phyloP scores from a whole-genome alignment of 2,797 vertebrate genomes.

The Liparis tanakae region DNA sequence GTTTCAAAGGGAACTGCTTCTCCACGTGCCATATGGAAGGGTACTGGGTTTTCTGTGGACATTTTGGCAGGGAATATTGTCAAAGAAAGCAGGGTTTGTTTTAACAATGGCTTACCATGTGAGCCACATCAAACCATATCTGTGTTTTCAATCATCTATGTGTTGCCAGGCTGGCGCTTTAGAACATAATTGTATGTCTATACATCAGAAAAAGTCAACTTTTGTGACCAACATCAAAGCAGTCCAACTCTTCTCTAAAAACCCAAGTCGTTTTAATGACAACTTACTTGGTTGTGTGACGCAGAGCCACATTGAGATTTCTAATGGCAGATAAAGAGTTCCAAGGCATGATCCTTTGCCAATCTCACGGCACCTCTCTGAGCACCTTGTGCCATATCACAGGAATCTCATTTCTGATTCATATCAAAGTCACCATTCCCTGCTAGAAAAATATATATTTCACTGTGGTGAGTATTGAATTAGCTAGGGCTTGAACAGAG shows the following conservation, averaged over 20 bases:
- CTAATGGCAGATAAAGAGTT: slow-evolving; percentile 53
- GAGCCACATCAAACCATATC: slow-evolving; percentile 60
- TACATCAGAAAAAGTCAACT: slow-evolving; percentile 36
- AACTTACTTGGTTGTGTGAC: slow-evolving; percentile 48
- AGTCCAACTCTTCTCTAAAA: slow-evolving; percentile 26
- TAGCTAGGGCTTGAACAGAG: slow-evolving; percentile 44
- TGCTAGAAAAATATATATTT: slow-evolving; percentile 14
- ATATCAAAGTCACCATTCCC: slow-evolving; percentile 63
- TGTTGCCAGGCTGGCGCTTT: slow-evolving; percentile 64
- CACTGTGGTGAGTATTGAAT: slow-evolving; percentile 46
- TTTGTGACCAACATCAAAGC: slow-evolving; percentile 59
- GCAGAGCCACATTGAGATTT: slow-evolving; percentile 53
- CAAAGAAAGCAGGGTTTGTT: slow-evolving; percentile 48
- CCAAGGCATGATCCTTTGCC: slow-evolving; percentile 51
- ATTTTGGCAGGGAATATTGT: slow-evolving; percentile 56
- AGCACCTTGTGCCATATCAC: slow-evolving; percentile 48
- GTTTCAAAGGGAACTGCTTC: slow-evolving; percentile 40
- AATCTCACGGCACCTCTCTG: slow-evolving; percentile 61
- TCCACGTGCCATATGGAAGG: slow-evolving; percentile 54
- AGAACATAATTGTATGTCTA: slow-evolving; percentile 24
- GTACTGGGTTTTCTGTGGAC: slow-evolving; percentile 33
- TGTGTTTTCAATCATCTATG: slow-evolving; percentile 41
- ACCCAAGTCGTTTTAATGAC: slow-evolving; percentile 57
- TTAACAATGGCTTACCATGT: slow-evolving; percentile 58
- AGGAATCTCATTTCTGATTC: slow-evolving; percentile 59